These are phyloP conservation scores for Bubalus kerabau DNA, from an alignment of 2,113 vertebrate species.

Conservation along the genomic window DNA sequence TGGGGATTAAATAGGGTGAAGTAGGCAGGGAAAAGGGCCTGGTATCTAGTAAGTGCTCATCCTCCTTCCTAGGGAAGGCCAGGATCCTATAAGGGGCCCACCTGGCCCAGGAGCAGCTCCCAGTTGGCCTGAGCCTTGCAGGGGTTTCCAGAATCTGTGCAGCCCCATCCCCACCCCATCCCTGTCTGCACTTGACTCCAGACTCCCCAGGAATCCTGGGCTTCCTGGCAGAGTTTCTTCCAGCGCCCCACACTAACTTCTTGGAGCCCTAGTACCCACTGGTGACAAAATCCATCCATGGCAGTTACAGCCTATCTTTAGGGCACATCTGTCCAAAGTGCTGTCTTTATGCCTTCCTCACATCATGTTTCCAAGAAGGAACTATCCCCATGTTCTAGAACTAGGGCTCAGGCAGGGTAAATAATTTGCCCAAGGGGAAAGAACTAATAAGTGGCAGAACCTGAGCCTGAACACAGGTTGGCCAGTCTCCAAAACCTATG, in stretches of 20 bases:
- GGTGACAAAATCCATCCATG: slow-evolving; percentile 35
- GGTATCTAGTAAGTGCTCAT: background rate
- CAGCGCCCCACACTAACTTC: background rate
- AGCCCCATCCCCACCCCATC: background rate
- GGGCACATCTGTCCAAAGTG: background rate
- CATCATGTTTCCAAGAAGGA: background rate
- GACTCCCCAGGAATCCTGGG: background rate
- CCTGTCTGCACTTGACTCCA: background rate
- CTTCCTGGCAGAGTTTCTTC: background rate
- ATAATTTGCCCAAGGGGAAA: background rate
- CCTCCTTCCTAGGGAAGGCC: background rate
- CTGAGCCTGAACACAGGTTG: background rate
- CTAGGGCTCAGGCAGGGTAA: background rate
- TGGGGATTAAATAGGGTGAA: background rate
- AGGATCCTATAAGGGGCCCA: background rate
- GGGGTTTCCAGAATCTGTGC: background rate
- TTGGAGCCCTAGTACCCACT: slow-evolving; percentile 53
- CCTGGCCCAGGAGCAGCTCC: background rate
- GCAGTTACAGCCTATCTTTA: background rate
- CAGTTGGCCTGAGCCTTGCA: background rate
- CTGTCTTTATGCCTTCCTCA: background rate
- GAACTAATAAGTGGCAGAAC: background rate
- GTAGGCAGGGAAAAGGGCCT: background rate
- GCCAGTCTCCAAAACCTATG: background rate
- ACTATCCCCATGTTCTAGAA: background rate